Evolutionary conservation across 2,797 vertebrate species (phyloP), one percentile per base, ranked within the genome.

Genomic region (Coregonus ussuriensis): DNA sequence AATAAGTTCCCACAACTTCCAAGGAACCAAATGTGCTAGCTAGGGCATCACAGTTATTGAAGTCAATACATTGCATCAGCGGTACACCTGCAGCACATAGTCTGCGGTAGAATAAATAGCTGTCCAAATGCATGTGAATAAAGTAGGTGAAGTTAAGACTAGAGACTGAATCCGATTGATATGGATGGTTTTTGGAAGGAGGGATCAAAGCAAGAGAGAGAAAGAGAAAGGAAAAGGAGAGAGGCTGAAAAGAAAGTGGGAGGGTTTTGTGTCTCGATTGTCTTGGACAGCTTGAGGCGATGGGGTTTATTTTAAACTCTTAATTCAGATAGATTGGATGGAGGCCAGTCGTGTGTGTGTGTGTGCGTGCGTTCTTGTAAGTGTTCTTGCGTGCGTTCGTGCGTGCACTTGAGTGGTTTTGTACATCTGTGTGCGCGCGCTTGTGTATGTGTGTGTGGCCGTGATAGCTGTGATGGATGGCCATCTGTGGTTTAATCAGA

Each of bases 401-500:
- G 63, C 1, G 18, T 63, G 59, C 3, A 31, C 29, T 11, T 65
- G 7, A 3, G 62, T 63, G 59, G 29, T 14, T 54, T 1, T 54
- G 11, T 35, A 35, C 4, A 56, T 56, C 53, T 56, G 16, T 18
- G 9, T 54, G 25, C 25, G 53, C 16, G 15, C 16, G 35, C 35
- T 35, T 56, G 53, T 56, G 53, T 56, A 0, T 65, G 65, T 66
- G 65, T 66, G 65, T 66, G 11, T 66, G 13, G 75, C 11, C 4
- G 7, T 79, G 75, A 77, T 82, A 83, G 82, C 31, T 3, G 78
- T 85, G 82, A 78, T 83, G 72, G 78, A 80, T 77, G 51, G 72
- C 84, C 86, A 86, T 88, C 86, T 88, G 84, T 75, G 79, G 74
- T 66, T 75, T 82, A 84, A 83, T 86, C 78, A 83, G 54, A 65